A percentile compares a stretch with the other conserved stretches of the same genome.
Evolutionary conservation across 2,113 vertebrate genomes (phyloP).

Genomic region (Uria aalge): DNA sequence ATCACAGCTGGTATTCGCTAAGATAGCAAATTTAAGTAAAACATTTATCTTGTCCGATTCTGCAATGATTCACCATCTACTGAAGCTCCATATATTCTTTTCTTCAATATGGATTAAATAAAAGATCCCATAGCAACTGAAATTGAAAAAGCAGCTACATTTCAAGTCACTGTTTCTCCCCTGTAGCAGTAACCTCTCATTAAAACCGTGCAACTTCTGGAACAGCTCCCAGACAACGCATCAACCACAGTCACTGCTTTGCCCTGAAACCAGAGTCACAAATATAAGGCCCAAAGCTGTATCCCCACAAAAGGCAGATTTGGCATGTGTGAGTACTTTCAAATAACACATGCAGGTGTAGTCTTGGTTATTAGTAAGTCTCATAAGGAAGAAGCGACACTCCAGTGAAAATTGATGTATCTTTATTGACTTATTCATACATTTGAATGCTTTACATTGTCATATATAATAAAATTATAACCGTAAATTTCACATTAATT

Average conservation of each 20-base stretch:
- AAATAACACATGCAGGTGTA: fast-evolving
- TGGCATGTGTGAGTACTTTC: fast-evolving
- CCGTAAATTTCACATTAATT: neutral
- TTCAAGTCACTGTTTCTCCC: neutral
- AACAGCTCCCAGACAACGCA: fast-evolving
- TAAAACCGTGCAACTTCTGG: fast-evolving
- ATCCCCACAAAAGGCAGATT: neutral
- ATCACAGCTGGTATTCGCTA: fast-evolving
- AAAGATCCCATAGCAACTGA: neutral
- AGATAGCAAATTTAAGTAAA: neutral
- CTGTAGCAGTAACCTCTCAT: neutral
- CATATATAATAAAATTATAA: neutral
- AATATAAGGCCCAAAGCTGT: neutral
- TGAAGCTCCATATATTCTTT: fast-evolving
- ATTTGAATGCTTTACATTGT: neutral
- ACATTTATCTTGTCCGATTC: fast-evolving
- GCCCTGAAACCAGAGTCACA: neutral
- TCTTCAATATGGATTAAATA: neutral
- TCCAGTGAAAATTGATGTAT: neutral
- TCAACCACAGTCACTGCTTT: neutral
- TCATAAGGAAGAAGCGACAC: neutral
- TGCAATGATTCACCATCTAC: neutral
- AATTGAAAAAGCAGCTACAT: fast-evolving
- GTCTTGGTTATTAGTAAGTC: neutral
- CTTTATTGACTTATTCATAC: conserved; percentile 32